phyloP scores from a whole-genome alignment of 2,797 vertebrate species.

The Acridotheres tristis region DNA sequence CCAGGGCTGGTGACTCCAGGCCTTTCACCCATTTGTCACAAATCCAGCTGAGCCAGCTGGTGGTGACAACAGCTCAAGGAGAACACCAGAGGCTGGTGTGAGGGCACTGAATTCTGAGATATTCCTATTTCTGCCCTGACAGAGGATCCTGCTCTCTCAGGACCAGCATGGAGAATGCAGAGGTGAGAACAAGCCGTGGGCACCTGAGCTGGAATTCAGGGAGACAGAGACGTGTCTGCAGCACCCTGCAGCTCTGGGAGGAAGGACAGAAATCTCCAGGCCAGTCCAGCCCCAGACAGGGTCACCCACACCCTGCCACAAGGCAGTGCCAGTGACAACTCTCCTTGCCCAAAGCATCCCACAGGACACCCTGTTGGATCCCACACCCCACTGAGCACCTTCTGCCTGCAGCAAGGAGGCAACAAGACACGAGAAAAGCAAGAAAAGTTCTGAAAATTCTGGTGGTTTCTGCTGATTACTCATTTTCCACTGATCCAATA shows the following conservation, averaged over 20 bases:
- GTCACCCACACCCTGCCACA: neutral
- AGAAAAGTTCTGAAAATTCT: conserved; percentile 3
- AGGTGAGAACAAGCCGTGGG: too few species aligned
- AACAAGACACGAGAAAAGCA: neutral
- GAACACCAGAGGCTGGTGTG: neutral
- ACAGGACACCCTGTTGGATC: too few species aligned
- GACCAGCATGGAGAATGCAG: neutral
- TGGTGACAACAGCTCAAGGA: neutral
- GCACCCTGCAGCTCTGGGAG: neutral
- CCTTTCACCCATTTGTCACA: neutral
- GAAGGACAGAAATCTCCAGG: neutral
- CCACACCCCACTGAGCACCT: neutral
- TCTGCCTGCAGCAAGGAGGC: neutral
- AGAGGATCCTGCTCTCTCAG: neutral
- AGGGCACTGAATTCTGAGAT: neutral
- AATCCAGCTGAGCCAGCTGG: neutral
- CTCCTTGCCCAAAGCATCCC: neutral
- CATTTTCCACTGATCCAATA: neutral
- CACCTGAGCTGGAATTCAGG: neutral
- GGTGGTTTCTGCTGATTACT: neutral
- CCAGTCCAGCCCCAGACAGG: neutral
- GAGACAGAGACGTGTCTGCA: neutral
- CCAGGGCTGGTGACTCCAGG: neutral
- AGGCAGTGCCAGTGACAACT: neutral
- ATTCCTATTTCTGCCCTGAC: neutral